Evolutionary conservation across 2,113 vertebrate species (phyloP).

Genomic region (Gallinago undulata): DNA sequence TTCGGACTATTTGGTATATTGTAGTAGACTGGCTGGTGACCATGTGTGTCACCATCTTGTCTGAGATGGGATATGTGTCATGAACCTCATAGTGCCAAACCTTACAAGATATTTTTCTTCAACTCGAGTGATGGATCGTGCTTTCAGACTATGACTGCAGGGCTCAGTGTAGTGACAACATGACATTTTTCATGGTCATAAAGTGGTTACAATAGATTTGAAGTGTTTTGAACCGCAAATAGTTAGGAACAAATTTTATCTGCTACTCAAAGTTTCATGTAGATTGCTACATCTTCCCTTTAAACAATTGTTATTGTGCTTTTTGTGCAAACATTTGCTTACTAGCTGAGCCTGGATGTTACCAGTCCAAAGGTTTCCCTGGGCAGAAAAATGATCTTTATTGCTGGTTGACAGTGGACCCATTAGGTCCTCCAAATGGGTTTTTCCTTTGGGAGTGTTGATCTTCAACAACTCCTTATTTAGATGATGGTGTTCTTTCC

Average conservation of each 20-base stretch:
- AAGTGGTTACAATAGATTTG: slow-evolving; percentile 43
- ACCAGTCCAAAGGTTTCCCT: slow-evolving; percentile 1
- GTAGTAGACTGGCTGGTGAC: background rate
- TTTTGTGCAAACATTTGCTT: slow-evolving; percentile 64
- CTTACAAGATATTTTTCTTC: slow-evolving; percentile 19
- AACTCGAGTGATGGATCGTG: background rate
- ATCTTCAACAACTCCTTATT: background rate
- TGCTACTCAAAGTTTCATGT: slow-evolving; percentile 28
- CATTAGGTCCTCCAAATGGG: background rate
- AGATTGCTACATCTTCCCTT: slow-evolving; percentile 56
- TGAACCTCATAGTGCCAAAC: background rate
- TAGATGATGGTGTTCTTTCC: background rate
- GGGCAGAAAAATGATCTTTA: background rate
- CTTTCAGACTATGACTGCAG: slow-evolving; percentile 6
- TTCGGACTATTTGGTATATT: background rate
- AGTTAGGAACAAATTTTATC: slow-evolving; percentile 33
- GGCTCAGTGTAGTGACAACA: slow-evolving; percentile 5
- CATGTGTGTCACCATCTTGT: background rate
- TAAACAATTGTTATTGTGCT: slow-evolving; percentile 55
- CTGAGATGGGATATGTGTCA: background rate
- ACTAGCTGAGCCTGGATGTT: background rate
- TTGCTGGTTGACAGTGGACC: background rate
- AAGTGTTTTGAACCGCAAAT: background rate
- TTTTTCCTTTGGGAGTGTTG: background rate
- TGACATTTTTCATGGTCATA: slow-evolving; percentile 28